These are phyloP conservation scores for Craseonycteris thonglongyai DNA, from an alignment of 2,113 vertebrate species.

Conservation along the genomic window DNA sequence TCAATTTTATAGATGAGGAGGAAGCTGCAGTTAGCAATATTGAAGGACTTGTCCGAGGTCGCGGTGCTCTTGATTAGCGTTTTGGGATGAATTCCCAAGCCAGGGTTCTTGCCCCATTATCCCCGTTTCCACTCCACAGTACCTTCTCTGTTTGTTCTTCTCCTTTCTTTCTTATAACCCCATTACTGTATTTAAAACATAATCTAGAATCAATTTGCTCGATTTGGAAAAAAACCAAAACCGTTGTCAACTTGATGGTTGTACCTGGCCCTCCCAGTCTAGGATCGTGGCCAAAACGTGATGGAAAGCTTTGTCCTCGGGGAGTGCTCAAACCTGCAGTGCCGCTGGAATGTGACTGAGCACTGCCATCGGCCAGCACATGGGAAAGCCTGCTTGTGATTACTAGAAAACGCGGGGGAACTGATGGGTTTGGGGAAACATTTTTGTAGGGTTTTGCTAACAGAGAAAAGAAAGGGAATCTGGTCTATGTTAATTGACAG, in stretches of 20 bases:
- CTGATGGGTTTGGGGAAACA: slow-evolving; percentile 44
- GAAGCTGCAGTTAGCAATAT: neutral
- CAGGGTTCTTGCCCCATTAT: neutral
- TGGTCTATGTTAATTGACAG: slow-evolving; percentile 47
- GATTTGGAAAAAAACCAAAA: neutral
- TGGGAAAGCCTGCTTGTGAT: slow-evolving; percentile 36
- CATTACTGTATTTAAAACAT: neutral
- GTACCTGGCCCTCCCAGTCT: neutral
- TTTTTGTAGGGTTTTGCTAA: slow-evolving; percentile 50
- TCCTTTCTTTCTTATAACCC: neutral
- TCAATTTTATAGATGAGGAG: neutral
- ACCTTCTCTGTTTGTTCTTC: neutral
- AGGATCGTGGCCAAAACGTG: neutral
- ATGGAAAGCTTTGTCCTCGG: neutral
- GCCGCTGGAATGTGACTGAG: neutral
- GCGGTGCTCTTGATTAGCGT: neutral
- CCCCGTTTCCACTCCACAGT: neutral
- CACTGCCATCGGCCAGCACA: neutral
- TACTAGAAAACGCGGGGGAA: slow-evolving; percentile 6
- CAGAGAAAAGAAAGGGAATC: slow-evolving; percentile 38
- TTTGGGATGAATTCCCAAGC: neutral
- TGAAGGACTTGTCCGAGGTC: neutral
- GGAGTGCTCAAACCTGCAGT: neutral
- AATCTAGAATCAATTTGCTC: neutral
- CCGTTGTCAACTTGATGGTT: neutral